Percentiles rank a stretch among this genome's conserved stretches.
These are phyloP conservation scores for Solenopsis invicta DNA, from an alignment of 1,140 invertebrate genomes.

Conservation along the genomic window DNA sequence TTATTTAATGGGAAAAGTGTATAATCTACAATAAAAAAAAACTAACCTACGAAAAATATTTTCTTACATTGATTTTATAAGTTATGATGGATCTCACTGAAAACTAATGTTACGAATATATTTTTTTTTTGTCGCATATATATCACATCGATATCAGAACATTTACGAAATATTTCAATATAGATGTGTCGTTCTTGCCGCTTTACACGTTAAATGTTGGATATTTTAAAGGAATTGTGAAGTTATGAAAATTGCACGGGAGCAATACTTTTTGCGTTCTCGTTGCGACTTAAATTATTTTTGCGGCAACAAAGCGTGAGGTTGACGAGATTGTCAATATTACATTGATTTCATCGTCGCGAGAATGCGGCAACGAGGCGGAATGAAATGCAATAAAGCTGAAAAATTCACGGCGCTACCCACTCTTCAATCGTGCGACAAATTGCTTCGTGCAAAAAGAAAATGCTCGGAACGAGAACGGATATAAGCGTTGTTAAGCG, in stretches of 20 bases:
- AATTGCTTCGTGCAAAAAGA: slow-evolving; percentile 56
- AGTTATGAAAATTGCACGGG: slow-evolving; percentile 39
- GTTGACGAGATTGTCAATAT: slow-evolving; percentile 49
- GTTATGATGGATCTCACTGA: too few species aligned
- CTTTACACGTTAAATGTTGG: background rate
- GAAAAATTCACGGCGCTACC: slow-evolving; percentile 42
- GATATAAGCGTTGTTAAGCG: slow-evolving; percentile 59
- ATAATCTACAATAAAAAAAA: too few species aligned
- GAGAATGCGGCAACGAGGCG: slow-evolving; percentile 48
- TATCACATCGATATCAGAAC: background rate
- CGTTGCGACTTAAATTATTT: slow-evolving; percentile 37
- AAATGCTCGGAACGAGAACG: slow-evolving; percentile 39
- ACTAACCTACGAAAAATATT: too few species aligned
- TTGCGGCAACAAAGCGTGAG: slow-evolving; percentile 24
- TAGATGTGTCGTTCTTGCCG: background rate
- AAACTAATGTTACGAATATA: background rate
- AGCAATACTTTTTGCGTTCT: background rate
- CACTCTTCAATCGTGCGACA: slow-evolving; percentile 51
- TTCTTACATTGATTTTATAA: too few species aligned
- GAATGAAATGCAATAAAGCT: slow-evolving; percentile 56
- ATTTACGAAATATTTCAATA: background rate
- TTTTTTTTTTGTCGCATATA: background rate
- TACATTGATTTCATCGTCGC: slow-evolving; percentile 45
- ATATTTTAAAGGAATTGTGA: slow-evolving; percentile 27
- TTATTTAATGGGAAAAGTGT: too few species aligned